A percentile compares a stretch with the other conserved stretches of the same genome.
Evolutionary conservation across 2,113 vertebrate species (phyloP).

Genomic region (Micromys minutus): DNA sequence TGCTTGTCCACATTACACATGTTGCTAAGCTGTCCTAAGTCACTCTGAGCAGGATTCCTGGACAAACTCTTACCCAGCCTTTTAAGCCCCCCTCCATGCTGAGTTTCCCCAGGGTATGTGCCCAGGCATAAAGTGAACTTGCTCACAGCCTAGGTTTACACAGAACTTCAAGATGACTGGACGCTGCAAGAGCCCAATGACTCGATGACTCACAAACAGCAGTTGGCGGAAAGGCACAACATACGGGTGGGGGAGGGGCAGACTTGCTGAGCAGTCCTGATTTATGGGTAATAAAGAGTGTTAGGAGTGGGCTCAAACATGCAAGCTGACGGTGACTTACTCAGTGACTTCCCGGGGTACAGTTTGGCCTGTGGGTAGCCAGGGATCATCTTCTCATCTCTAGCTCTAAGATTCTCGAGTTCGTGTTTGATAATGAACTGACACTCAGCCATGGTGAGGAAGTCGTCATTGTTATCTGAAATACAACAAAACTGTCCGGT

Average conservation of each 20-base stretch:
- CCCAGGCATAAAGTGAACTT: too few relatives aligned
- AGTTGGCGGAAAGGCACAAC: not conserved
- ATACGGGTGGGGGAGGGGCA: not conserved
- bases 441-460: slow-evolving; percentile 95
- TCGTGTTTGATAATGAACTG: slow-evolving; percentile 98
- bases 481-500: slow-evolving; percentile 64
- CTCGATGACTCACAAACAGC: not conserved
- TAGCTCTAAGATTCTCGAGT: slow-evolving; percentile 95
- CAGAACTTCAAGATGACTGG: not conserved
- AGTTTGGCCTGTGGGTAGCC: slow-evolving; percentile 93
- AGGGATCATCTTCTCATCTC: slow-evolving; percentile 93
- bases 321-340: slow-evolving; percentile 83
- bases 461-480: slow-evolving; percentile 92
- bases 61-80: not conserved
- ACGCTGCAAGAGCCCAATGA: not conserved
- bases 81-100: not conserved
- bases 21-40: not conserved
- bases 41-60: not conserved
- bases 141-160: not conserved
- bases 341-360: slow-evolving; percentile 97
- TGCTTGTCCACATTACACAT: not conserved
- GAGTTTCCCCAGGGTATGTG: not conserved
- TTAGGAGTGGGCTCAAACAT: not conserved
- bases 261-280: not conserved
- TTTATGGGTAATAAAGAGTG: not conserved